Conservation (phyloP, 1,140 invertebrate species). For the Drosophila ironensis region DNA sequence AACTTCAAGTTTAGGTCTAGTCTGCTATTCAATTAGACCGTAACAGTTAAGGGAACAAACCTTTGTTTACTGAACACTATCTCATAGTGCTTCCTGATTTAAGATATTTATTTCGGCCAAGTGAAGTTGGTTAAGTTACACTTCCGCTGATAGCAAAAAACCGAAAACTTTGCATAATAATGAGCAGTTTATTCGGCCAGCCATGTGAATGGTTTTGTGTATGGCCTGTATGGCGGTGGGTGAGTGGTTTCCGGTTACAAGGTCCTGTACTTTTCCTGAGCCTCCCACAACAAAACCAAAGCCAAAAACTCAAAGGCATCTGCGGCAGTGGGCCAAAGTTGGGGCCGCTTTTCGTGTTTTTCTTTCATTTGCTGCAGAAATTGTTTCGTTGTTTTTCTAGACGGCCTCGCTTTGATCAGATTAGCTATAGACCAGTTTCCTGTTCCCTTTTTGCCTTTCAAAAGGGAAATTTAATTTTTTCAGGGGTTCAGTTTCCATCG, state of each 20-base stretch:
- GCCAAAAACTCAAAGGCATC: slow-evolving; percentile 18
- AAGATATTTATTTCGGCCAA: background rate
- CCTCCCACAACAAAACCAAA: slow-evolving; percentile 61
- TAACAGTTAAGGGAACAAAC: no score
- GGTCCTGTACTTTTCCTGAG: slow-evolving; percentile 12
- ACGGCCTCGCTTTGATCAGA: slow-evolving; percentile 65
- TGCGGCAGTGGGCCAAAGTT: slow-evolving; percentile 34
- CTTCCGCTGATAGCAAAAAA: slow-evolving; percentile 46
- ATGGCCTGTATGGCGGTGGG: slow-evolving; percentile 21
- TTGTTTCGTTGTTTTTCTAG: slow-evolving; percentile 61
- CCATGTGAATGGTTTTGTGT: slow-evolving; percentile 1
- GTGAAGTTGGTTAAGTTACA: slow-evolving; percentile 41
- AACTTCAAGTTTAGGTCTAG: no score
- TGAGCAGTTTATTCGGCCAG: slow-evolving; percentile 66
- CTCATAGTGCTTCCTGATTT: background rate
- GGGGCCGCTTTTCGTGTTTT: slow-evolving; percentile 61
- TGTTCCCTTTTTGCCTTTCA: background rate
- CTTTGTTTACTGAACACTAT: no score
- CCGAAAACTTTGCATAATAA: slow-evolving; percentile 75
- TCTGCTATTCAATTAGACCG: no score
- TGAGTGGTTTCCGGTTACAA: slow-evolving; percentile 59
- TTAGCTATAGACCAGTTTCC: slow-evolving; percentile 40
- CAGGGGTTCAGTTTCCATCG: slow-evolving; percentile 7
- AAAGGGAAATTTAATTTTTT: slow-evolving; percentile 19
- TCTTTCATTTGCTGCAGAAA: slow-evolving; percentile 68